These are phyloP conservation scores for Eptesicus fuscus DNA, from an alignment of 2,113 vertebrate genomes.

Conservation along the genomic window DNA sequence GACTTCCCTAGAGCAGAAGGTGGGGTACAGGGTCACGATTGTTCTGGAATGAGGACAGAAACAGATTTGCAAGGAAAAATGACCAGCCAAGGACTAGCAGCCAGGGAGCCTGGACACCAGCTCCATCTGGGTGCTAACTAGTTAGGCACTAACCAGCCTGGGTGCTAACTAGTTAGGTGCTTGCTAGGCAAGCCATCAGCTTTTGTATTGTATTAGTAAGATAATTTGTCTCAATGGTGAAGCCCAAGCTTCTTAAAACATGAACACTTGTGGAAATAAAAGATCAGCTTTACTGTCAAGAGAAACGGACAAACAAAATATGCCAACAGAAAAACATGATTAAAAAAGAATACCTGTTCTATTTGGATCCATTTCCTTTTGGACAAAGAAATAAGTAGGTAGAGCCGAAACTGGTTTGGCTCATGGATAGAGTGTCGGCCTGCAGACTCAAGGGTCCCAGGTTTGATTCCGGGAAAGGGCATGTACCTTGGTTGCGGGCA, in stretches of 20 bases:
- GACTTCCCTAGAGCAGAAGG: not conserved
- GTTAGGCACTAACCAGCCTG: not conserved
- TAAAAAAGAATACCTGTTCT: not conserved
- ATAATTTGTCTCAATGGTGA: accelerated
- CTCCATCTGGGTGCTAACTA: not conserved
- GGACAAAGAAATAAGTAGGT: not conserved
- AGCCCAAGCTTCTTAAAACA: not conserved
- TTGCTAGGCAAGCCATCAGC: not conserved
- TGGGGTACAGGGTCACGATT: accelerated
- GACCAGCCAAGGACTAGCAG: too few relatives aligned
- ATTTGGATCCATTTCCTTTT: not conserved
- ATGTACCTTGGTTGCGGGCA: too few relatives aligned
- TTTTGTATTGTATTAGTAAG: not conserved
- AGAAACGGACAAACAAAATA: not conserved
- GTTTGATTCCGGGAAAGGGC: too few relatives aligned
- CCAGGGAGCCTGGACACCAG: accelerated
- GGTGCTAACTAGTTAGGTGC: not conserved
- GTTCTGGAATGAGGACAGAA: not conserved
- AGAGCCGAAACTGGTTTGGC: too few relatives aligned
- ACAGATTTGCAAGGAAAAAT: not conserved
- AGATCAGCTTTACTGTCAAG: not conserved
- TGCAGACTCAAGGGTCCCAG: too few relatives aligned
- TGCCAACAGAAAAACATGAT: not conserved
- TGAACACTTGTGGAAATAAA: not conserved
- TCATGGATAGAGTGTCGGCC: too few relatives aligned